Evolutionary conservation across 2,797 vertebrate genomes (phyloP).

Genomic region (Melanotaenia nigrans): DNA sequence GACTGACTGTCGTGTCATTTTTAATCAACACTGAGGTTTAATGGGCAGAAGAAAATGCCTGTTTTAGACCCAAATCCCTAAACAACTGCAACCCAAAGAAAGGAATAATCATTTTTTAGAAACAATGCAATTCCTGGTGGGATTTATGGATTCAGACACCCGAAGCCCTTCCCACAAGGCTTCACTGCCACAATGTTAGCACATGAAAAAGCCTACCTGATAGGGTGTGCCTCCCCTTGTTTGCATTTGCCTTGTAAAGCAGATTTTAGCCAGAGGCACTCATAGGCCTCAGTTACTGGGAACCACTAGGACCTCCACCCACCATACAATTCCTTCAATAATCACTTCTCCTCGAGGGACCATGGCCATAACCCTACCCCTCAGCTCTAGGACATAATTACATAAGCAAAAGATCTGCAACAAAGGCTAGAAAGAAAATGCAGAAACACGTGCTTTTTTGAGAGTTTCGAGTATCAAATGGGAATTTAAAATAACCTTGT

Average conservation of each 20-base stretch:
- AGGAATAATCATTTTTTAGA: neutral
- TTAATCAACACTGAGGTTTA: neutral
- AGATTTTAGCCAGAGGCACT: constrained; percentile 17
- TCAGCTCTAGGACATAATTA: constrained; percentile 29
- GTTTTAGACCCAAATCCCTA: neutral
- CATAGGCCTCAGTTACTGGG: constrained; percentile 16
- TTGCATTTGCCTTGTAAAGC: constrained; percentile 32
- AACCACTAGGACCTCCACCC: constrained; percentile 31
- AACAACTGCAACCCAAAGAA: neutral
- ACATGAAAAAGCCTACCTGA: constrained; percentile 20
- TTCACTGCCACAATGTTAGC: constrained; percentile 5
- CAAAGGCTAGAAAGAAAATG: neutral
- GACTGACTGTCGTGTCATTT: neutral
- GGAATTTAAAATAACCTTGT: constrained; percentile 24
- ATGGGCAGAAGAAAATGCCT: neutral
- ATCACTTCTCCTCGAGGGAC: constrained; percentile 24
- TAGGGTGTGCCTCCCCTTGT: constrained; percentile 25
- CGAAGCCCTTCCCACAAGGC: neutral
- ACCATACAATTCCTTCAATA: constrained; percentile 24
- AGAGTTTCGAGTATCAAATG: constrained; percentile 7
- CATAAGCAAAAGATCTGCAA: constrained; percentile 18
- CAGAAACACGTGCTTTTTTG: neutral
- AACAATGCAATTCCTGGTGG: constrained; percentile 12
- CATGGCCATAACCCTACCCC: constrained; percentile 12
- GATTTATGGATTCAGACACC: constrained; percentile 15